These are phyloP conservation scores for Arizona elegans DNA, from an alignment of 2,113 vertebrate genomes.

Conservation along the genomic window DNA sequence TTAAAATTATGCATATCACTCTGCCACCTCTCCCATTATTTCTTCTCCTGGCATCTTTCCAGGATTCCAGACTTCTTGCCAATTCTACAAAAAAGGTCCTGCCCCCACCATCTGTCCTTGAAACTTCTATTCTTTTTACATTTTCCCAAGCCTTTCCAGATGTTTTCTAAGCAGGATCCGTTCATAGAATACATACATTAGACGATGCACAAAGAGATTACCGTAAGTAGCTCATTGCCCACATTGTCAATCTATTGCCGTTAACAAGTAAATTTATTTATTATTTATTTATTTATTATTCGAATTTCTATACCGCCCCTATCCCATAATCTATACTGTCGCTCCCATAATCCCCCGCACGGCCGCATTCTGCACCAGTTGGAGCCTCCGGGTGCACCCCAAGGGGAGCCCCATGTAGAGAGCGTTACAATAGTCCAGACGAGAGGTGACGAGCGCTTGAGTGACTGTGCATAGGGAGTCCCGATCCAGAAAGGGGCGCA, in stretches of 20 bases:
- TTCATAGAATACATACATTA: neutral
- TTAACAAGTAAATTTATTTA: neutral
- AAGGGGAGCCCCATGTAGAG: too few relatives aligned
- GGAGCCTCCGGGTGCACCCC: too few relatives aligned
- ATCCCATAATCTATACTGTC: too few relatives aligned
- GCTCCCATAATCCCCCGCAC: too few relatives aligned
- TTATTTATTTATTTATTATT: too few relatives aligned
- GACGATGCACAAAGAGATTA: rapidly evolving
- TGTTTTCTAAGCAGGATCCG: neutral
- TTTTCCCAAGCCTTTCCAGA: neutral
- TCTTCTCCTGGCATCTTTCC: neutral
- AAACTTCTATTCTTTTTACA: neutral
- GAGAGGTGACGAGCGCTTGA: too few relatives aligned
- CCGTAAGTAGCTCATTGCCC: neutral
- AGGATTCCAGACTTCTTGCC: neutral
- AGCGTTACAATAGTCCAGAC: too few relatives aligned
- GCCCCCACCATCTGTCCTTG: neutral
- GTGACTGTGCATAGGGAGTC: too few relatives aligned
- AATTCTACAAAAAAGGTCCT: neutral
- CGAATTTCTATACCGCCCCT: too few relatives aligned
- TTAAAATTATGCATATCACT: neutral
- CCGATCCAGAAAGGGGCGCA: too few relatives aligned
- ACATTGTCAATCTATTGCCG: neutral
- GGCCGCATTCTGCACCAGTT: too few relatives aligned
- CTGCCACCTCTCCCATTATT: neutral